Evolutionary conservation across 2,113 vertebrate species (phyloP), one percentile per base, ranked within the genome.

Genomic region (Calidris pugnax): DNA sequence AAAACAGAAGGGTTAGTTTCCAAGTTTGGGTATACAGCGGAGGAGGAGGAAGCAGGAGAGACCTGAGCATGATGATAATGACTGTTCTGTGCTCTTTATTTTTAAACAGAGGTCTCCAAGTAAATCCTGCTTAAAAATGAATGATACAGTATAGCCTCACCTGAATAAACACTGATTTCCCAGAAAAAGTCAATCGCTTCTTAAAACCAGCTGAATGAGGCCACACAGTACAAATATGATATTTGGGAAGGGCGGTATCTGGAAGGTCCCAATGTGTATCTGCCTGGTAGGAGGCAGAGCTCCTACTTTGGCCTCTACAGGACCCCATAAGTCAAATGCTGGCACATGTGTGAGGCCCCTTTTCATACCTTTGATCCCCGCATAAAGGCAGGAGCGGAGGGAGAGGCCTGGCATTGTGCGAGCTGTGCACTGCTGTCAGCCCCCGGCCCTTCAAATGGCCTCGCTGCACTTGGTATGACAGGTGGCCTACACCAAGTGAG

Each of bases 281-380:
- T 71, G 79, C 87, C 72, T 88, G 57, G 89, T 76, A 95, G 94
- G 89, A 91, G 87, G 94, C 81, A 87, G 91, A 89, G 91, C 14
- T 97, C 93, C 81, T 89, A 20, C 62, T 85, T 0, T 85, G 93
- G 91, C 87, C 89, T 87, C 87, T 81, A 19, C 64, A 50, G 71
- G 94, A 97, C 79, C 79, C 83, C 64, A 0, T 92, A 95, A 96
- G 95, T 96, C 95, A 97, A 95, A 96, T 75, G 64, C 59, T 97
- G 95, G 95, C 91, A 95, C 95, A 96, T 93, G 91, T 89, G 86
- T 90, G 93, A 96, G 93, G 90, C 90, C 95, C 79, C 93, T 91
- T 93, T 91, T 91, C 85, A 80, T 93, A 93, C 71, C 81, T 96
- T 95, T 96, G 93, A 94, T 96, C 87, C 79, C 35, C 6, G 9